Base-by-base conservation (phyloP, 1,140 invertebrate genomes). In the Eupristina koningsbergeri region DNA sequence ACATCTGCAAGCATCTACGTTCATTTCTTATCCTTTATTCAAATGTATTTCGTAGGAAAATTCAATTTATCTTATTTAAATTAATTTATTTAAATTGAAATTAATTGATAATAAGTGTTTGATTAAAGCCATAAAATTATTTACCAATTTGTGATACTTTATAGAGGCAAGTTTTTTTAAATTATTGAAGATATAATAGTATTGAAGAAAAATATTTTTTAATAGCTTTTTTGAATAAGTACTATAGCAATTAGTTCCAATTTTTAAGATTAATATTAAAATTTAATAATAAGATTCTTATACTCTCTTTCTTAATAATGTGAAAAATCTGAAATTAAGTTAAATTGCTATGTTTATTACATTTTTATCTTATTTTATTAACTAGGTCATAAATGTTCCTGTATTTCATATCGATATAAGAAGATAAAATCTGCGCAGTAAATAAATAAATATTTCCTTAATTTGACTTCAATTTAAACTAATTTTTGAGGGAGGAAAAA, bases 41-140 rank as follows among this genome's bases (percentile, higher is more conserved):
- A 80, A 77, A 83, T 82, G 31, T 39, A 64, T 19, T 58, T 79
- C 53, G 45, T 81, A 76, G 71, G 64, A 34, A 73, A 81, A 71
- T 17, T 39, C 80, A 63, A 80, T 84, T 80, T 78, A 83, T 82
- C 74, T 67, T 76, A 85, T 83, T 83, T 71, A 61, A n/a, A n/a
- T n/a, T n/a, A n/a, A n/a, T n/a, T n/a, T n/a, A n/a, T n/a, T 45
- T 45, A 45, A 45, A 45, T 45, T 45, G 41, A 45, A 5, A 45
- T 45, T 45, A 45, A 11, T 45, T 5, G 41, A 45, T 45, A 45
- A 45, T 45, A 45, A 45, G 41, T 11, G 41, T n/a, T n/a, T n/a
- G n/a, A n/a, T n/a, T n/a, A n/a, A n/a, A n/a, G n/a, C n/a, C n/a
- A n/a, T n/a, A n/a, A n/a, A n/a, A n/a, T n/a, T n/a, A n/a, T n/a